A percentile compares a stretch with the other conserved stretches of the same genome.
These are phyloP conservation scores for Sarcophaga caerulescens DNA, from an alignment of 2,888 invertebrate genomes.

Conservation along the genomic window DNA sequence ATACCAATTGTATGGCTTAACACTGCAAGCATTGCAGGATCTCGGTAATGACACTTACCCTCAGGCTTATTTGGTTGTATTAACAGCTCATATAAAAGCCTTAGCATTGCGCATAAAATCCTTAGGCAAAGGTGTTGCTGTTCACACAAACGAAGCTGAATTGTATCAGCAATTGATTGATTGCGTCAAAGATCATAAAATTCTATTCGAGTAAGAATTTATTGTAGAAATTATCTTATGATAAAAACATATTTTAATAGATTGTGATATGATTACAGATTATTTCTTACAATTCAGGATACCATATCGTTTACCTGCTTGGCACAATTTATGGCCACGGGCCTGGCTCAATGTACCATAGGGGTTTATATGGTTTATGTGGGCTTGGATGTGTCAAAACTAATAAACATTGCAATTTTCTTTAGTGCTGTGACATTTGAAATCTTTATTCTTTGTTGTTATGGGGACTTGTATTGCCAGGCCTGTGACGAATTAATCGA, in stretches of 20 bases:
- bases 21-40: constrained; percentile 64
- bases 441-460: constrained; percentile 82
- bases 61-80: constrained; percentile 73
- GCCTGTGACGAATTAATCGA: constrained; percentile 81
- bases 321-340: constrained; percentile 82
- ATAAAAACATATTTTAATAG: not conserved
- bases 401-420: constrained; percentile 67
- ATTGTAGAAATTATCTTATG: not conserved
- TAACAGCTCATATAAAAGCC: constrained; percentile 75
- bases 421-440: constrained; percentile 82
- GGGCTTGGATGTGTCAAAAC: constrained; percentile 58
- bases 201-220: constrained; percentile 72
- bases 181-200: constrained; percentile 76
- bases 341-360: constrained; percentile 76
- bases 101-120: constrained; percentile 71
- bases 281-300: constrained; percentile 81
- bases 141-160: not conserved
- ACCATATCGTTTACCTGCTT: constrained; percentile 82
- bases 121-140: not conserved
- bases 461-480: constrained; percentile 82
- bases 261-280: constrained; percentile 78
- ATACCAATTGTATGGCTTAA: constrained; percentile 68
- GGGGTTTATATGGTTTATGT: constrained; percentile 80
- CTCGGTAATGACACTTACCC: constrained; percentile 74
- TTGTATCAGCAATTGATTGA: constrained; percentile 70